Percentiles rank a stretch among this genome's conserved stretches.
Conservation (phyloP, 2,888 invertebrate species). For the Chaitophorus viminalis region DNA sequence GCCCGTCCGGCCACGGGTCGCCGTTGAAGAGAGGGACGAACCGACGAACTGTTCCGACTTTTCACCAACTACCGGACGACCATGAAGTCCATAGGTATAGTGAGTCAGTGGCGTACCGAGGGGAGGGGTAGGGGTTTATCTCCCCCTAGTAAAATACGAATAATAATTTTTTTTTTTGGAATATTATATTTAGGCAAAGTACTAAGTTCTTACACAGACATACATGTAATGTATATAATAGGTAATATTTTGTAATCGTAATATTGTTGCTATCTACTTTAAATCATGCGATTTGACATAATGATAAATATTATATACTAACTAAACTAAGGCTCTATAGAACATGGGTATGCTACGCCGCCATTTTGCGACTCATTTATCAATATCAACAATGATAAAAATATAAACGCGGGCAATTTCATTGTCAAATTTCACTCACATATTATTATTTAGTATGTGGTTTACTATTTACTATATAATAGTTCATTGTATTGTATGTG, state of each 20-base stretch:
- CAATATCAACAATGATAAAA: no score
- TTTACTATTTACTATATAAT: no score
- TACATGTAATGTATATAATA: conserved; percentile 5
- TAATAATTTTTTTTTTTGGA: not conserved
- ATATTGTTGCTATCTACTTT: conserved; percentile 18
- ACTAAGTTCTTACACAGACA: not conserved
- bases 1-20: conserved; percentile 72
- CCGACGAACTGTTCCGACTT: conserved; percentile 76
- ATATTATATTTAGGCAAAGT: not conserved
- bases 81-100: no score
- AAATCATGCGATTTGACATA: not conserved
- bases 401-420: no score
- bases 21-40: conserved; percentile 76
- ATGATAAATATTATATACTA: no score
- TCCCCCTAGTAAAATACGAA: not conserved
- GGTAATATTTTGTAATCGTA: not conserved
- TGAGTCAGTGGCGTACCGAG: conserved; percentile 3
- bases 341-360: no score
- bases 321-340: no score
- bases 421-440: no score
- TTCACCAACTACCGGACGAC: conserved; percentile 76
- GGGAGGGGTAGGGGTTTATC: not conserved
- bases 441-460: no score
- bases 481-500: no score
- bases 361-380: no score